phyloP scores from a whole-genome alignment of 2,888 invertebrate genomes.

The Cinara cedri region DNA sequence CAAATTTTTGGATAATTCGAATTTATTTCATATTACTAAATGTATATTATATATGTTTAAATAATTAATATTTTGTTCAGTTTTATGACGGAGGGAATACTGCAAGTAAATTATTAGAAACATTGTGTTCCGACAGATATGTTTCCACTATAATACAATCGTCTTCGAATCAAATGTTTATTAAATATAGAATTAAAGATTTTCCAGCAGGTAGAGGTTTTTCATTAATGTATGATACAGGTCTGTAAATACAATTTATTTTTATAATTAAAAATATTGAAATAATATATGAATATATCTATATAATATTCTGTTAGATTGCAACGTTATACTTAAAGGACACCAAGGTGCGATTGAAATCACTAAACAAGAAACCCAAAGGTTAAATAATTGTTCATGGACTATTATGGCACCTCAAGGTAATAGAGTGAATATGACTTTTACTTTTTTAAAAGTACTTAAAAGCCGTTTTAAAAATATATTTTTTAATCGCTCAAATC shows the following conservation, averaged over 20 bases:
- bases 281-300: neutral
- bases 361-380: slow-evolving; percentile 67
- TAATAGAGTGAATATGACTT: slow-evolving; percentile 79
- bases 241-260: slow-evolving; percentile 62
- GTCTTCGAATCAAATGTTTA: slow-evolving; percentile 69
- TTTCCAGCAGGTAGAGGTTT: slow-evolving; percentile 74
- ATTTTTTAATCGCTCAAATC: neutral
- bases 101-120: slow-evolving; percentile 67
- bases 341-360: slow-evolving; percentile 81
- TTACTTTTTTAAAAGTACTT: slow-evolving; percentile 62
- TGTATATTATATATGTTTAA: too few species aligned
- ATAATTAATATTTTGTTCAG: slow-evolving; percentile 63
- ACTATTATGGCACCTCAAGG: slow-evolving; percentile 75
- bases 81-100: slow-evolving; percentile 73
- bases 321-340: slow-evolving; percentile 65
- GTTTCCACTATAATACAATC: slow-evolving; percentile 67
- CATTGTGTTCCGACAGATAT: slow-evolving; percentile 68
- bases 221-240: slow-evolving; percentile 73
- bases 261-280: neutral
- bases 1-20: too few species aligned
- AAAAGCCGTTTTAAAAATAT: neutral
- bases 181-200: slow-evolving; percentile 76
- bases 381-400: slow-evolving; percentile 71
- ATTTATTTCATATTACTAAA: too few species aligned
- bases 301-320: slow-evolving; percentile 55